phyloP scores from a whole-genome alignment of 2,888 invertebrate genomes.

The Sclerodermus sp. region DNA sequence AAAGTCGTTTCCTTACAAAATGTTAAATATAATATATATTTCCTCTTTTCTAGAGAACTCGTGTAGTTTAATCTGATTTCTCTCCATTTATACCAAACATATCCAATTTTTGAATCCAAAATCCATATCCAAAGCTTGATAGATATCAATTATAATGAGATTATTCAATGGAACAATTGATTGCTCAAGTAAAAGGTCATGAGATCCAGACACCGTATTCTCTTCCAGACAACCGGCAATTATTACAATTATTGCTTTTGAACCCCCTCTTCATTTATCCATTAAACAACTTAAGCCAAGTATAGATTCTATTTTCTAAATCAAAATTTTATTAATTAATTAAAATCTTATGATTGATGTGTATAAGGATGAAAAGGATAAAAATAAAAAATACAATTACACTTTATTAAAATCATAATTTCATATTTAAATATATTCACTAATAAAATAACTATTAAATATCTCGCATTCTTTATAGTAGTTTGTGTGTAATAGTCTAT shows the following conservation, averaged over 20 bases:
- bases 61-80: too few relatives aligned
- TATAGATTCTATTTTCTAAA: neutral
- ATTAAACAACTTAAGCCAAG: neutral
- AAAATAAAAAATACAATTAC: too few relatives aligned
- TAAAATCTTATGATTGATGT: too few relatives aligned
- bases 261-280: neutral
- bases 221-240: constrained; percentile 8
- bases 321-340: too few relatives aligned
- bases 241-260: constrained; percentile 6
- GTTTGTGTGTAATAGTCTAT: neutral
- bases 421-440: neutral
- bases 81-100: too few relatives aligned
- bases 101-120: too few relatives aligned
- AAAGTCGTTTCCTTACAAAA: too few relatives aligned
- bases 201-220: constrained; percentile 32
- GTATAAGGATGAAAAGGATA: too few relatives aligned
- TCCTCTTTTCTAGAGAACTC: too few relatives aligned
- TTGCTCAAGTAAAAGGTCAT: constrained; percentile 38
- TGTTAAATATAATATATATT: too few relatives aligned
- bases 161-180: constrained; percentile 43
- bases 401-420: too few relatives aligned
- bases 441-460: neutral
- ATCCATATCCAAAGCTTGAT: too few relatives aligned
- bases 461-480: neutral
- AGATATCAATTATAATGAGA: constrained; percentile 33